Conservation (phyloP, 2,797 vertebrate genomes). For the Phrynocephalus forsythii region DNA sequence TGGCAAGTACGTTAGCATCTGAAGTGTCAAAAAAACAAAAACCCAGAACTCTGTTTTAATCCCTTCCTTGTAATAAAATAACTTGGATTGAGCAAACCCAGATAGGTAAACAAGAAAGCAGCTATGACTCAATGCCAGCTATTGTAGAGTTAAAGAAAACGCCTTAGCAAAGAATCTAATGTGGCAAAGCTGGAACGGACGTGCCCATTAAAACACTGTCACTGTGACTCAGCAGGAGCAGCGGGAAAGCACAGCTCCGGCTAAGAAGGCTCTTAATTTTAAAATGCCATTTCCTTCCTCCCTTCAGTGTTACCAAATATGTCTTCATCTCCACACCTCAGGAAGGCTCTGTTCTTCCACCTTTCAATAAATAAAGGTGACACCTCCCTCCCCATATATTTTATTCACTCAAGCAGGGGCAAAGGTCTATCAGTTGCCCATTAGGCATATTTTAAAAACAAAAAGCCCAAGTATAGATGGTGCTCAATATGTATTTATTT, state of each 20-base stretch:
- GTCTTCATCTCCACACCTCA: slow-evolving; percentile 1
- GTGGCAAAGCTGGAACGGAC: slow-evolving; percentile 43
- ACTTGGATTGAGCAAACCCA: slow-evolving; percentile 32
- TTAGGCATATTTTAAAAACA: neutral
- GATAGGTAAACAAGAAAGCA: neutral
- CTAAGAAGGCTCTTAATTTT: neutral
- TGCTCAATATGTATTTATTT: too few species aligned
- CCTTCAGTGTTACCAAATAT: slow-evolving; percentile 22
- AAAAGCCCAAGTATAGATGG: neutral
- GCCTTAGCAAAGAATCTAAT: slow-evolving; percentile 20
- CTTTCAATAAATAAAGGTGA: slow-evolving; percentile 40
- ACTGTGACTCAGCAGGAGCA: slow-evolving; percentile 73
- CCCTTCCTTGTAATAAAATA: slow-evolving; percentile 14
- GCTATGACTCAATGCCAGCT: neutral
- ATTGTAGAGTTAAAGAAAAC: neutral
- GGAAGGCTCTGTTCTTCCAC: neutral
- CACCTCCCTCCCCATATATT: neutral
- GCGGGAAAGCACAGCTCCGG: slow-evolving; percentile 37
- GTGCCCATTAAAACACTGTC: slow-evolving; percentile 52
- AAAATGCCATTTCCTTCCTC: slow-evolving; percentile 42
- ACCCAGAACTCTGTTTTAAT: slow-evolving; percentile 19
- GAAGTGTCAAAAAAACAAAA: slow-evolving; percentile 6
- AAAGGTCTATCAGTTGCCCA: slow-evolving; percentile 11
- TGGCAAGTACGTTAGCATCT: neutral
- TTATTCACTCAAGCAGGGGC: slow-evolving; percentile 2